Evolutionary conservation across 2,888 invertebrate species (phyloP).

Genomic region (Mayetiola destructor): DNA sequence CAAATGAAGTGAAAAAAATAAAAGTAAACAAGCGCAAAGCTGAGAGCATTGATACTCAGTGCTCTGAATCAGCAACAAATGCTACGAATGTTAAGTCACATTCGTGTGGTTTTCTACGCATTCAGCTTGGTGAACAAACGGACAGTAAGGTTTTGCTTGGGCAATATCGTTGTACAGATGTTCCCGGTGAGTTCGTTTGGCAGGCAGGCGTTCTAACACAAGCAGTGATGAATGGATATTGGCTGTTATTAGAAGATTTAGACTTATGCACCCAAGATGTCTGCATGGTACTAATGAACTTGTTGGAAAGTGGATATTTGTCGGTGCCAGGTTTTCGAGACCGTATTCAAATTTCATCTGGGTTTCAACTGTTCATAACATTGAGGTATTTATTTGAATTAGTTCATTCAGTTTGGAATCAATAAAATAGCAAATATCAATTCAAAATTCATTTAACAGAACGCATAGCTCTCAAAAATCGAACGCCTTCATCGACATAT

Average conservation of each 20-base stretch:
- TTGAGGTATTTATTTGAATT: conserved; percentile 43
- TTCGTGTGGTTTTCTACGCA: conserved; percentile 47
- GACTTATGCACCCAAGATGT: conserved; percentile 90
- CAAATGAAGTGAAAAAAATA: conserved; percentile 18
- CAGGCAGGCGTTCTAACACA: conserved; percentile 84
- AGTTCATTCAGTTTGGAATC: no score
- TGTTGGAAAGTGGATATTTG: conserved; percentile 68
- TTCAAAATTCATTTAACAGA: no score
- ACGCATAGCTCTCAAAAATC: background rate
- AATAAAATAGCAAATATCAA: no score
- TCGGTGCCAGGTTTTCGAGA: conserved; percentile 83
- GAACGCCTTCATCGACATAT: conserved; percentile 42
- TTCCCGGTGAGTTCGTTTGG: conserved; percentile 97
- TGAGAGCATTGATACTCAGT: background rate
- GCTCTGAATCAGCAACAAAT: background rate
- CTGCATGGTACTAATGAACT: conserved; percentile 67
- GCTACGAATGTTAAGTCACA: background rate
- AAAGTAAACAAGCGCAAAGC: conserved; percentile 16
- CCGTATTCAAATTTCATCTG: conserved; percentile 60
- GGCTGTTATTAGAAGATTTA: conserved; percentile 91
- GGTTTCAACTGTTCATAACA: conserved; percentile 87
- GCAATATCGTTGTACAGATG: conserved; percentile 67
- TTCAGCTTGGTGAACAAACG: conserved; percentile 93
- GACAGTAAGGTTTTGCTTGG: conserved; percentile 92
- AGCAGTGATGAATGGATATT: conserved; percentile 72